A percentile compares a stretch with the other conserved stretches of the same genome.
Evolutionary conservation across 2,888 invertebrate genomes (phyloP).

Genomic region (Macrostomum cliftonense): DNA sequence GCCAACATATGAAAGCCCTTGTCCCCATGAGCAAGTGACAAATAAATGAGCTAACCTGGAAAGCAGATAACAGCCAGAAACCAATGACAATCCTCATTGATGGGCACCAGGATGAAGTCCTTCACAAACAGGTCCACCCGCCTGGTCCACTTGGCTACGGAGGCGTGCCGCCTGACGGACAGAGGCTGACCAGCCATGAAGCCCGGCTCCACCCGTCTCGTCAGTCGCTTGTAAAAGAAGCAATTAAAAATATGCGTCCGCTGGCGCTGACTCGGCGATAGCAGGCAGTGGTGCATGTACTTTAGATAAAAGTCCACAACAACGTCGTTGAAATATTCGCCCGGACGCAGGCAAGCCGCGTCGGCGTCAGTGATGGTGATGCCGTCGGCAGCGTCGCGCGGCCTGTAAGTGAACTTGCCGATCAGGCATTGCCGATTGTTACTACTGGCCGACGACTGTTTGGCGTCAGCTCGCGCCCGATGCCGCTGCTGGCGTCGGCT

Average conservation of each 20-base stretch:
- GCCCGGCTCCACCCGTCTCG: not conserved
- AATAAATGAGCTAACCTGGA: conserved; percentile 44
- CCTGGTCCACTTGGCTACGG: conserved; percentile 89
- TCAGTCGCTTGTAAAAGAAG: not conserved
- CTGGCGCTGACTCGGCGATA: no score
- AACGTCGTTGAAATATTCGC: conserved; percentile 84
- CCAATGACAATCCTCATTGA: conserved; percentile 96
- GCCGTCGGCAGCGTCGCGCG: conserved; percentile 59
- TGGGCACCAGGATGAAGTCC: conserved; percentile 85
- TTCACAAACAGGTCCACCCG: conserved; percentile 85
- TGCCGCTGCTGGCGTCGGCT: no score
- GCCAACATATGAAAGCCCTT: no score
- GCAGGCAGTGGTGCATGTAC: conserved; percentile 14
- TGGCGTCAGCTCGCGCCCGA: no score
- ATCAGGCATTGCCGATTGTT: no score
- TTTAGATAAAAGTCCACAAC: conserved; percentile 91
- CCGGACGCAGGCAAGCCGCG: conserved; percentile 68
- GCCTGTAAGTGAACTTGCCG: conserved; percentile 22
- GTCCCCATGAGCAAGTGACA: no score
- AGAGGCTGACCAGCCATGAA: no score
- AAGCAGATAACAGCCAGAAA: conserved; percentile 88
- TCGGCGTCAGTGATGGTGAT: conserved; percentile 82
- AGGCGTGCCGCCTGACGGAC: conserved; percentile 50
- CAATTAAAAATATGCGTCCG: not conserved
- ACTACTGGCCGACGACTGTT: no score